Conservation (phyloP, 2,113 vertebrate species). For the Nycticryphes semicollaris region DNA sequence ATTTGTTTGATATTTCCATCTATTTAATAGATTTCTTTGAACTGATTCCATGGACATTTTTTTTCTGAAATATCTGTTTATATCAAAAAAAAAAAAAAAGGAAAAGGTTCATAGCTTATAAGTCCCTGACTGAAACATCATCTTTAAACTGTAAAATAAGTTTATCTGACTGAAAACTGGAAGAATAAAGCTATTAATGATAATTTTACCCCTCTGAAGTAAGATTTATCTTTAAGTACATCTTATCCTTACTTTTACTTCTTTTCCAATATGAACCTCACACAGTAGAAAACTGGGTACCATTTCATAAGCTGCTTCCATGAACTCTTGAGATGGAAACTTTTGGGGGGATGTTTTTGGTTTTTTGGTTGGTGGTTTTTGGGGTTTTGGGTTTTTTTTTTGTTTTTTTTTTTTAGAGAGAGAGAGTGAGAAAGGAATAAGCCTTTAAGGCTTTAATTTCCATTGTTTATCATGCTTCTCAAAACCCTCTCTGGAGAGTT, state of each 20-base stretch:
- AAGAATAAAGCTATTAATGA: not conserved
- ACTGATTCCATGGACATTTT: not conserved
- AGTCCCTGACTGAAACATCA: not conserved
- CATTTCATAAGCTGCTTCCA: not conserved
- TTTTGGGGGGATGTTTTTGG: too few relatives aligned
- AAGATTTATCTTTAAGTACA: not conserved
- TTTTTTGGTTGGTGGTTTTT: too few relatives aligned
- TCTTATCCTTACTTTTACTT: not conserved
- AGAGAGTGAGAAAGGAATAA: not conserved
- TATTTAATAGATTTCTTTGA: not conserved
- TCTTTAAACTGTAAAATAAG: not conserved
- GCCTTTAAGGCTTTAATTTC: not conserved
- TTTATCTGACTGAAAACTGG: not conserved
- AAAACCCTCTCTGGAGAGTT: not conserved
- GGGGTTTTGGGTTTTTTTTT: too few relatives aligned
- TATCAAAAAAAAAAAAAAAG: not conserved
- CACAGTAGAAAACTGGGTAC: not conserved
- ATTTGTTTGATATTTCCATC: not conserved
- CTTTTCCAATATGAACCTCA: not conserved
- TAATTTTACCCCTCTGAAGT: not conserved
- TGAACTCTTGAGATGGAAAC: not conserved
- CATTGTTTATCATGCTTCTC: not conserved
- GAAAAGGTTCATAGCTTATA: not conserved
- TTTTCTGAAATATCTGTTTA: not conserved
- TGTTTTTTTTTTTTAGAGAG: not conserved